These are phyloP conservation scores for Orgyia antiqua DNA, from an alignment of 2,888 invertebrate species.

Conservation along the genomic window DNA sequence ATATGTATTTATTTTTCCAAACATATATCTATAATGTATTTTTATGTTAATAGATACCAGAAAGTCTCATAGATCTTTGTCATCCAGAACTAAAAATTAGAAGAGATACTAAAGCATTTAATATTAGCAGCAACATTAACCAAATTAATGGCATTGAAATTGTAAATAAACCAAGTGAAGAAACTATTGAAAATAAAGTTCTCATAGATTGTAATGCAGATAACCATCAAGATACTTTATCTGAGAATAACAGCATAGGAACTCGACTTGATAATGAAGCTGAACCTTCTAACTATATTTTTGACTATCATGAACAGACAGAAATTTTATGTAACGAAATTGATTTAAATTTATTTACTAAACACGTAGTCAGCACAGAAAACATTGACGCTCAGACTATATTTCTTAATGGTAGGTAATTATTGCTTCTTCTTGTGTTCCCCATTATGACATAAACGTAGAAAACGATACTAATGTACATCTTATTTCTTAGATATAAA, in stretches of 20 bases:
- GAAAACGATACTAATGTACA: no score
- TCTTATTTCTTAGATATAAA: conserved; percentile 50
- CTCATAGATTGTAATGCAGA: conserved; percentile 47
- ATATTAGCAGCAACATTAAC: background rate
- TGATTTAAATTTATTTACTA: conserved; percentile 32
- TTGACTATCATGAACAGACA: conserved; percentile 16
- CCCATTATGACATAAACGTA: no score
- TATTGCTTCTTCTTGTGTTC: background rate
- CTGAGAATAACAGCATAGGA: conserved; percentile 44
- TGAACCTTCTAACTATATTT: conserved; percentile 5
- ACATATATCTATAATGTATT: no score
- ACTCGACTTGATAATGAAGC: conserved; percentile 32
- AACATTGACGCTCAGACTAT: conserved; percentile 45
- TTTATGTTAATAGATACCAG: conserved; percentile 44
- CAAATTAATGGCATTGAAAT: conserved; percentile 3
- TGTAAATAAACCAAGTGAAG: conserved; percentile 16
- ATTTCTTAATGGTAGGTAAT: conserved; percentile 52
- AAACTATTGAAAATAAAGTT: conserved; percentile 41
- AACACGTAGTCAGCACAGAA: conserved; percentile 30
- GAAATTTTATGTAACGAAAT: conserved; percentile 30
- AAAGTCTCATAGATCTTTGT: conserved; percentile 45
- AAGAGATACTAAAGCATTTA: conserved; percentile 6
- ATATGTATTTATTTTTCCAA: no score
- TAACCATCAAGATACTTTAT: conserved; percentile 44
- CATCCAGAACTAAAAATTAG: conserved; percentile 28